Conservation (phyloP, 2,888 invertebrate genomes). For the Apotomis turbidana region DNA sequence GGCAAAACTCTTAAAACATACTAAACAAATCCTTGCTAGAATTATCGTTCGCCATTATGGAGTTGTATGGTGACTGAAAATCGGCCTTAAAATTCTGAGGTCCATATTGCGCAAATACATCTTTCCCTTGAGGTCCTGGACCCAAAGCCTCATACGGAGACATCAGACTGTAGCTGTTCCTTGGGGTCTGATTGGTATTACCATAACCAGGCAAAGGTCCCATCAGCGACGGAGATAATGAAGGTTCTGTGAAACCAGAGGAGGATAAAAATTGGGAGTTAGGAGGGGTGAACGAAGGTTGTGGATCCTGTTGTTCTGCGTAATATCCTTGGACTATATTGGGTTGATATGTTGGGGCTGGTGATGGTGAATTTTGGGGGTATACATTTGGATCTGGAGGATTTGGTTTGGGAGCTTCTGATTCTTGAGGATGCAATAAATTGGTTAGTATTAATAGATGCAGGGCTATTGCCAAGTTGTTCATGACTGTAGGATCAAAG, state of each 20-base stretch:
- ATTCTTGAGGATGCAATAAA: conserved; percentile 59
- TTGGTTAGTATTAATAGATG: conserved; percentile 70
- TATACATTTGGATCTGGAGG: conserved; percentile 6
- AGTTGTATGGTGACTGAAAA: conserved; percentile 63
- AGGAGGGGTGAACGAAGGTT: background rate
- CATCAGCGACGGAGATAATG: conserved; percentile 43
- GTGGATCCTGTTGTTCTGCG: background rate
- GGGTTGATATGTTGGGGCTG: background rate
- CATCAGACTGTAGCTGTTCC: conserved; percentile 55
- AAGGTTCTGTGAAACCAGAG: conserved; percentile 49
- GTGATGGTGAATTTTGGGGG: conserved; percentile 1
- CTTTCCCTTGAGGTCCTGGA: conserved; percentile 45
- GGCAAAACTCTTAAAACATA: conserved; percentile 53
- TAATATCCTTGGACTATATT: conserved; percentile 6
- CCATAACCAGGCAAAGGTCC: conserved; percentile 14
- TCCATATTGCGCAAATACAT: conserved; percentile 42
- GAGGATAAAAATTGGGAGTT: conserved; percentile 45
- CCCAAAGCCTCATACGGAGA: conserved; percentile 64
- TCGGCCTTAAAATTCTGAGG: conserved; percentile 54
- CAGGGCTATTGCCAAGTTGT: conserved; percentile 72
- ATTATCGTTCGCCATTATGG: conserved; percentile 56
- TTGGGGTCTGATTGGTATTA: conserved; percentile 34
- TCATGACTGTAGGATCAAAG: conserved; percentile 64
- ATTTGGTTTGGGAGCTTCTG: conserved; percentile 25
- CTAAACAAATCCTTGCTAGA: conserved; percentile 56